Evolutionary conservation across 2,797 vertebrate species (phyloP).

Genomic region (Poeciliopsis presidionis): DNA sequence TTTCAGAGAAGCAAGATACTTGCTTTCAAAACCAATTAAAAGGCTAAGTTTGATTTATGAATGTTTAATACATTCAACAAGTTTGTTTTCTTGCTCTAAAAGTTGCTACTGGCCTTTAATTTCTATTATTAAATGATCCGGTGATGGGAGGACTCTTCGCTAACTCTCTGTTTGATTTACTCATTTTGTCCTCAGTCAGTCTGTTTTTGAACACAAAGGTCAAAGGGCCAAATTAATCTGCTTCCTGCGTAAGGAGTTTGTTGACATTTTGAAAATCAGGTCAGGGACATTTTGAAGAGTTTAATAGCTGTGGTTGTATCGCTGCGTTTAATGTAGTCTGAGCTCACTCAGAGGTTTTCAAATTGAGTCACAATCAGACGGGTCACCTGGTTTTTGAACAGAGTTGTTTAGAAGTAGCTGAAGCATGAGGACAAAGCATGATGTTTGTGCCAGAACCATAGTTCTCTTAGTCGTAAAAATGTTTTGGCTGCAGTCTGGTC

Average conservation of each 20-base stretch:
- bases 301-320: conserved; percentile 23
- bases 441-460: conserved; percentile 30
- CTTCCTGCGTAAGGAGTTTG: conserved; percentile 5
- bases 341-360: conserved; percentile 28
- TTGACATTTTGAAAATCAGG: conserved; percentile 34
- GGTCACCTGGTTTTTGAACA: not conserved
- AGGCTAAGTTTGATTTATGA: not conserved
- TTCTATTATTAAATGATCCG: not conserved
- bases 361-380: conserved; percentile 16
- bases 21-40: not conserved
- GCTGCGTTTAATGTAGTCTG: conserved; percentile 3
- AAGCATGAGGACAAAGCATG: conserved; percentile 23
- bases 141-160: not conserved
- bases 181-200: not conserved
- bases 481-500: conserved; percentile 38
- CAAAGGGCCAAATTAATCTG: conserved; percentile 15
- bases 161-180: not conserved
- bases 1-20: not conserved
- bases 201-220: conserved; percentile 5
- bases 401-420: conserved; percentile 16
- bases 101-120: not conserved
- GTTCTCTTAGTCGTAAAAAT: conserved; percentile 31
- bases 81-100: not conserved
- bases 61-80: not conserved
- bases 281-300: conserved; percentile 22